These are phyloP conservation scores for Crotophaga sulcirostris DNA, from an alignment of 2,113 vertebrate species.

Conservation along the genomic window DNA sequence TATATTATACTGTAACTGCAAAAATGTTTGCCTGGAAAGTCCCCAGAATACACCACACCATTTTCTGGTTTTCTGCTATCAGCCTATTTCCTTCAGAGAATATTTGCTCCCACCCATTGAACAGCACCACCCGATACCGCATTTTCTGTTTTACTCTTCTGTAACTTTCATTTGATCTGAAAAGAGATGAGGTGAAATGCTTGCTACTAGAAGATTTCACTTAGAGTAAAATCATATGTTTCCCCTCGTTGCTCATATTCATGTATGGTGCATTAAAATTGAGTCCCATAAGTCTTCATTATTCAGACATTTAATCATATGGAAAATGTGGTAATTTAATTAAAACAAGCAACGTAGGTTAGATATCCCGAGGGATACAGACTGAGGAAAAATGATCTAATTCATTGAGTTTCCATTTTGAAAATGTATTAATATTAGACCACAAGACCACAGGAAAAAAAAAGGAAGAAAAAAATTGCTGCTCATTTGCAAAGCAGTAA, in stretches of 20 bases:
- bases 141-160: not conserved
- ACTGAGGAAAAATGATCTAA: conserved; percentile 74
- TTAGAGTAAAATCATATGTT: conserved; percentile 68
- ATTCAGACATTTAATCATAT: conserved; percentile 75
- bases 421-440: conserved; percentile 74
- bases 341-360: conserved; percentile 74
- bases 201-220: conserved; percentile 62
- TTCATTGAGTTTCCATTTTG: conserved; percentile 73
- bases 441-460: conserved; percentile 61
- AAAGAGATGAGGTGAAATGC: conserved; percentile 1
- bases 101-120: not conserved
- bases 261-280: conserved; percentile 53
- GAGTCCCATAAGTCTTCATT: conserved; percentile 73
- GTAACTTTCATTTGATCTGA: conserved; percentile 21
- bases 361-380: conserved; percentile 55
- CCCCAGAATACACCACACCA: not conserved
- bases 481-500: conserved; percentile 68
- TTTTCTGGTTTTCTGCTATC: not conserved
- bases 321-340: conserved; percentile 83
- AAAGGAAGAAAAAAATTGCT: not conserved
- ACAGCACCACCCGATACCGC: not conserved
- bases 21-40: not conserved
- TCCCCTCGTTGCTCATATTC: conserved; percentile 36
- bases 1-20: not conserved
- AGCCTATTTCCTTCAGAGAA: not conserved